Percentiles rank a stretch among this genome's conserved stretches.
These are phyloP conservation scores for Oscheius myriophilus DNA, from an alignment of 2,888 invertebrate genomes.

Conservation along the genomic window DNA sequence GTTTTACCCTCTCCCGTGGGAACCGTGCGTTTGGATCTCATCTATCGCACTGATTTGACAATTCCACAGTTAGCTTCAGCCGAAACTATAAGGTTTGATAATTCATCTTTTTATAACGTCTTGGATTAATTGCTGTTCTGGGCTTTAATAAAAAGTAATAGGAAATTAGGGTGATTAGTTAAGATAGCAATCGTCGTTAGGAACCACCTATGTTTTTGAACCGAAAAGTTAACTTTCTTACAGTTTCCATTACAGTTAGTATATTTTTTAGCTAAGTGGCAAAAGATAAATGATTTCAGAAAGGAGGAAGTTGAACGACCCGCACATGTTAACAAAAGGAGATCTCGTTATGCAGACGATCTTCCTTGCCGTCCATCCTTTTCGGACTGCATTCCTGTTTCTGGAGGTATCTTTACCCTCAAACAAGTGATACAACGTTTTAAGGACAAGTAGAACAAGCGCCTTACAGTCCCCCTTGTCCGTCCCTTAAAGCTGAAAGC, in stretches of 20 bases:
- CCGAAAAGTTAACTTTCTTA: too few species aligned
- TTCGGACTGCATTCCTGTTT: conserved; percentile 20
- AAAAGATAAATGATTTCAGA: too few species aligned
- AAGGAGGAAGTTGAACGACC: too few species aligned
- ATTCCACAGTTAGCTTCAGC: neutral
- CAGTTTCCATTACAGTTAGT: too few species aligned
- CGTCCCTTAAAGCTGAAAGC: conserved; percentile 7
- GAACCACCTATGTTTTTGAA: too few species aligned
- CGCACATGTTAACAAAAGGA: too few species aligned
- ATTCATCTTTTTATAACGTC: neutral
- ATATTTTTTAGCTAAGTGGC: too few species aligned
- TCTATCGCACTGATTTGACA: conserved; percentile 19
- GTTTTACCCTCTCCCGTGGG: conserved; percentile 18
- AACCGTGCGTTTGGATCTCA: conserved; percentile 9
- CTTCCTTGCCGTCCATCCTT: conserved; percentile 20
- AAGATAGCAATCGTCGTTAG: too few species aligned
- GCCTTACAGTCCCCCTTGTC: neutral
- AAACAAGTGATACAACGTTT: too few species aligned
- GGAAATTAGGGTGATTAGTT: too few species aligned
- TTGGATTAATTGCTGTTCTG: too few species aligned
- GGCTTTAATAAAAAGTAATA: too few species aligned
- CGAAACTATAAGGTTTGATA: neutral
- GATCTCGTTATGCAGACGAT: neutral
- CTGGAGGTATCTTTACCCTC: neutral
- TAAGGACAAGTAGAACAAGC: conserved; percentile 6